Evolutionary conservation across 35 echinoderm and acorn worm genomes (phyloP).

Genomic region (Antedon bifida): DNA sequence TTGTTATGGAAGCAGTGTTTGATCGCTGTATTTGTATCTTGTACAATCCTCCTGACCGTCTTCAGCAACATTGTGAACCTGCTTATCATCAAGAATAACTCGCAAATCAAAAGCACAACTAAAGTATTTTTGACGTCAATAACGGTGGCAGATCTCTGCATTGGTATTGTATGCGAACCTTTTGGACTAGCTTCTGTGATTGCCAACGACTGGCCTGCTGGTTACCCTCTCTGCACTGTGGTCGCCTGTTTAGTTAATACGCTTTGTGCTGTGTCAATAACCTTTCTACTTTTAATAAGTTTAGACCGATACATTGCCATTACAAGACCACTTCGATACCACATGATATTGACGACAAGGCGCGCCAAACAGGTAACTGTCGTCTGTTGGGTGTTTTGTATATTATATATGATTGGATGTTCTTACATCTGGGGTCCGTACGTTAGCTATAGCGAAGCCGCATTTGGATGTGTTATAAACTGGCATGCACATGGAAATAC

Average conservation of each 20-base stretch:
- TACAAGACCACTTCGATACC: conserved; percentile 17
- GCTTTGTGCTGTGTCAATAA: conserved; percentile 4
- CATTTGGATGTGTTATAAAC: not conserved
- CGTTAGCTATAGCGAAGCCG: not conserved
- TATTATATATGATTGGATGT: not conserved
- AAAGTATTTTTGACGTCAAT: not conserved
- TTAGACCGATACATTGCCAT: conserved; percentile 27
- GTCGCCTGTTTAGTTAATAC: not conserved
- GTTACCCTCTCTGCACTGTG: not conserved
- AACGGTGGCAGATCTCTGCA: conserved; percentile 9
- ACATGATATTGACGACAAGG: not conserved
- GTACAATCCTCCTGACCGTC: not conserved
- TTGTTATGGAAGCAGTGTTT: not conserved
- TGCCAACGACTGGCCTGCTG: not conserved
- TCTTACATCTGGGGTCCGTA: not conserved
- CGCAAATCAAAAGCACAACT: not conserved
- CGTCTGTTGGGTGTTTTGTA: not conserved
- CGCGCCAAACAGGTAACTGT: not conserved
- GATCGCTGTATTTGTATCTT: not conserved
- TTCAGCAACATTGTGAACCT: not conserved
- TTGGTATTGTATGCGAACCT: conserved; percentile 9
- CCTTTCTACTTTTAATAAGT: not conserved
- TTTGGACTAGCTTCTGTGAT: conserved; percentile 3
- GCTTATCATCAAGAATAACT: not conserved
- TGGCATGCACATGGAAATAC: not conserved